A percentile compares a stretch with the other conserved stretches of the same genome.
Evolutionary conservation across 2,113 vertebrate species (phyloP).

Genomic region (Psilopogon haemacephalus): DNA sequence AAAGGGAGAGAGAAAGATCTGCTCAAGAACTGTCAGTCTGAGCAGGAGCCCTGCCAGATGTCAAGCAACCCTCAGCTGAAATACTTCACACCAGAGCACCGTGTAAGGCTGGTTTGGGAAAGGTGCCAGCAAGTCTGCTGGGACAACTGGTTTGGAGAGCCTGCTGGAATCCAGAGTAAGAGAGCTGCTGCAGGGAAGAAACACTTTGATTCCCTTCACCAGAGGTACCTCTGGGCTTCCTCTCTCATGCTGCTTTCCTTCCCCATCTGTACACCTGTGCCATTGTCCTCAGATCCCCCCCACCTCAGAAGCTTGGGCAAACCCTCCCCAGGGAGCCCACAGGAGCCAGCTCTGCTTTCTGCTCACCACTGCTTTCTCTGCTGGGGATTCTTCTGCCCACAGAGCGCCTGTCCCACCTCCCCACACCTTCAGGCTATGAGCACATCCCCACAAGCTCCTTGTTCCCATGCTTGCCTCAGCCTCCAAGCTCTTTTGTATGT

Average conservation of each 20-base stretch:
- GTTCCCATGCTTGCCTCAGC: background rate
- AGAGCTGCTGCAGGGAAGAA: background rate
- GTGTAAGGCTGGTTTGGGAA: background rate
- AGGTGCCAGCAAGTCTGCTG: background rate
- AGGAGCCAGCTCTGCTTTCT: background rate
- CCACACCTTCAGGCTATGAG: accelerated
- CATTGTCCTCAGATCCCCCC: background rate
- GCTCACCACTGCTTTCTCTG: background rate
- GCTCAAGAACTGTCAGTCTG: background rate
- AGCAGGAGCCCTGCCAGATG: background rate
- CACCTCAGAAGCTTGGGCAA: accelerated
- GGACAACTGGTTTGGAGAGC: background rate
- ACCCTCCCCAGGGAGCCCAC: accelerated
- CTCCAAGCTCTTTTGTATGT: background rate
- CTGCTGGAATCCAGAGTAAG: background rate
- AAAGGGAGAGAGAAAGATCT: background rate
- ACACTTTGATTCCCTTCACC: no score
- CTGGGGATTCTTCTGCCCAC: background rate
- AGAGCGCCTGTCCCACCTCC: background rate
- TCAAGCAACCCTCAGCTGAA: background rate
- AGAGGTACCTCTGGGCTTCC: no score
- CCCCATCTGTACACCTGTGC: accelerated
- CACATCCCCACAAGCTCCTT: accelerated
- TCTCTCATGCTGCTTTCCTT: background rate
- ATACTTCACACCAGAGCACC: accelerated